These are phyloP conservation scores for Varecia variegata DNA, from an alignment of 2,797 vertebrate species.

Conservation along the genomic window DNA sequence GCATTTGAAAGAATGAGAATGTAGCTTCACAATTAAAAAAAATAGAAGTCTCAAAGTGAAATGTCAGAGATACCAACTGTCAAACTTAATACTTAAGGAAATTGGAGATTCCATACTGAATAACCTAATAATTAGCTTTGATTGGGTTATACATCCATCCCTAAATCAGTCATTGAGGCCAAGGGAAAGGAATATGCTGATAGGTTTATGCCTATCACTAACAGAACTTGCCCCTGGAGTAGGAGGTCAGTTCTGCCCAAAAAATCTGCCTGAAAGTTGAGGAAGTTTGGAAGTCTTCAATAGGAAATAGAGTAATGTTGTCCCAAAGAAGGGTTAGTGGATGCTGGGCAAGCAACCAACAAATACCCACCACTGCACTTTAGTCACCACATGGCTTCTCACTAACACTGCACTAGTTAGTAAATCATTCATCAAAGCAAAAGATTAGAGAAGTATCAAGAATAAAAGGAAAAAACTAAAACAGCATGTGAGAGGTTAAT, in stretches of 20 bases:
- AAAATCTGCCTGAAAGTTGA: background rate
- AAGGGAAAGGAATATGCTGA: background rate
- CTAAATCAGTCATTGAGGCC: background rate
- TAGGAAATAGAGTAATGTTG: background rate
- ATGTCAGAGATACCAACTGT: too few relatives aligned
- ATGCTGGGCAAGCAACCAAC: background rate
- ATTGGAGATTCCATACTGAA: too few relatives aligned
- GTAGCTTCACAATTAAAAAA: too few relatives aligned
- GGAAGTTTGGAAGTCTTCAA: background rate
- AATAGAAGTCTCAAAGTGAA: too few relatives aligned
- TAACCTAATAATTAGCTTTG: background rate
- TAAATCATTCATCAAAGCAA: background rate
- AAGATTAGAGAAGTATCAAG: background rate
- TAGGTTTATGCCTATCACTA: background rate
- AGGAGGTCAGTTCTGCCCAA: background rate
- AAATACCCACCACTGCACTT: background rate
- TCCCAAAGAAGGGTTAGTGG: background rate
- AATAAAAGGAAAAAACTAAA: constrained; percentile 10
- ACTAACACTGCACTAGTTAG: background rate
- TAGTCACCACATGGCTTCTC: background rate
- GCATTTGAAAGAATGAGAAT: too few relatives aligned
- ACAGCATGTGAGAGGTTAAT: background rate
- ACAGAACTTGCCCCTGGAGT: background rate
- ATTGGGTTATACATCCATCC: background rate
- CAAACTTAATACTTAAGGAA: too few relatives aligned